Conservation (phyloP, 2,113 vertebrate genomes). For the Hippocampus mohnikei region DNA sequence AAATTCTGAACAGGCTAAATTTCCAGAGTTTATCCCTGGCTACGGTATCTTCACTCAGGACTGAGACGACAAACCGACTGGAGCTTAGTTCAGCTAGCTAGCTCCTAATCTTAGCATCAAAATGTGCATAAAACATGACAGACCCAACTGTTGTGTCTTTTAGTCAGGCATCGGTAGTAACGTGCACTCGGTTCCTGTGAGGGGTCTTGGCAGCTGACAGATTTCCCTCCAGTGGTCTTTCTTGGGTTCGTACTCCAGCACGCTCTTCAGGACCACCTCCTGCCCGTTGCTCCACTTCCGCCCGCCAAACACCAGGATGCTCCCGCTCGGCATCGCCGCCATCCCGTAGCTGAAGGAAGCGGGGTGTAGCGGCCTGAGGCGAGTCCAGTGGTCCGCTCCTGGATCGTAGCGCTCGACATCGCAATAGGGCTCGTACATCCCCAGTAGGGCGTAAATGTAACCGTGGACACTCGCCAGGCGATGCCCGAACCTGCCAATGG, state of each 20-base stretch:
- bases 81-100: not conserved
- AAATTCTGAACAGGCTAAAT: not conserved
- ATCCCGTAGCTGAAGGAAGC: slow-evolving; percentile 89
- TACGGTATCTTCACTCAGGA: not conserved
- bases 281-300: slow-evolving; percentile 85
- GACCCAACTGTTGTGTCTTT: not conserved
- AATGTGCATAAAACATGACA: not conserved
- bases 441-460: slow-evolving; percentile 87
- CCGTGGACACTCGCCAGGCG: slow-evolving; percentile 81
- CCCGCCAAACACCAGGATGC: slow-evolving; percentile 84
- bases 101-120: not conserved
- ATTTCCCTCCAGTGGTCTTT: slow-evolving; percentile 88
- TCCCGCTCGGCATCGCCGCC: slow-evolving; percentile 72
- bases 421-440: slow-evolving; percentile 89
- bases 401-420: slow-evolving; percentile 89
- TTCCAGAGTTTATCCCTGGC: not conserved
- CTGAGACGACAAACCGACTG: not conserved
- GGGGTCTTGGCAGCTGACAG: slow-evolving; percentile 79
- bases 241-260: slow-evolving; percentile 86
- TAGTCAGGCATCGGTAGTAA: slow-evolving; percentile 79
- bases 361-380: slow-evolving; percentile 77
- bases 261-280: slow-evolving; percentile 81
- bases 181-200: slow-evolving; percentile 82
- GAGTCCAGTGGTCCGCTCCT: slow-evolving; percentile 80
- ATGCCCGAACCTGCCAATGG: slow-evolving; percentile 86